These are phyloP conservation scores for Alviniconcha marisindica DNA, from an alignment of 1,140 invertebrate genomes.

Conservation along the genomic window DNA sequence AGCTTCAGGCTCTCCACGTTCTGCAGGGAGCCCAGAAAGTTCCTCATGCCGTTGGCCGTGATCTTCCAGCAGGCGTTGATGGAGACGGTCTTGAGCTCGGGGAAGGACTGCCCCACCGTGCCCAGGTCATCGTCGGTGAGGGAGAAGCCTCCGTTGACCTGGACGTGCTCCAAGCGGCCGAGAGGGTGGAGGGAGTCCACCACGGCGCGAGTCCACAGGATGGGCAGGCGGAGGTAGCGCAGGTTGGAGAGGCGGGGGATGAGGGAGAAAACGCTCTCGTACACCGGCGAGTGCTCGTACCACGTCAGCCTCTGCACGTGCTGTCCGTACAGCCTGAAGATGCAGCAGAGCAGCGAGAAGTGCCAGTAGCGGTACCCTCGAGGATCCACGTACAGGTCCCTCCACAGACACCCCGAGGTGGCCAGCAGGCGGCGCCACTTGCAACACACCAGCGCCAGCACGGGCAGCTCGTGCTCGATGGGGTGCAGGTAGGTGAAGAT, in stretches of 20 bases:
- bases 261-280: constrained; percentile 64
- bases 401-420: constrained; percentile 62
- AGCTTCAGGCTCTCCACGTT: constrained; percentile 62
- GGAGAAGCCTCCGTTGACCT: constrained; percentile 68
- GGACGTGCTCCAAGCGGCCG: constrained; percentile 58
- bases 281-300: constrained; percentile 67
- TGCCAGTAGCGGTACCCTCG: constrained; percentile 57
- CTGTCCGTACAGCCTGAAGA: constrained; percentile 66
- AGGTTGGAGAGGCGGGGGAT: constrained; percentile 62
- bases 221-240: constrained; percentile 62
- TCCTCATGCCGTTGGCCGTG: constrained; percentile 53
- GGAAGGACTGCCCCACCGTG: constrained; percentile 56
- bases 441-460: constrained; percentile 61
- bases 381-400: constrained; percentile 62
- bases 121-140: constrained; percentile 61
- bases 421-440: constrained; percentile 65
- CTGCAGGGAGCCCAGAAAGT: constrained; percentile 51
- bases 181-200: constrained; percentile 58
- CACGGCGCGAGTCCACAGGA: constrained; percentile 66
- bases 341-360: constrained; percentile 61
- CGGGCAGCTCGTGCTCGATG: constrained; percentile 61
- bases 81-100: constrained; percentile 56
- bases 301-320: constrained; percentile 67
- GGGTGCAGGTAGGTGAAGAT: constrained; percentile 67
- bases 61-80: constrained; percentile 71